Conservation (phyloP, 2,888 invertebrate genomes). For the Phengaris arion region DNA sequence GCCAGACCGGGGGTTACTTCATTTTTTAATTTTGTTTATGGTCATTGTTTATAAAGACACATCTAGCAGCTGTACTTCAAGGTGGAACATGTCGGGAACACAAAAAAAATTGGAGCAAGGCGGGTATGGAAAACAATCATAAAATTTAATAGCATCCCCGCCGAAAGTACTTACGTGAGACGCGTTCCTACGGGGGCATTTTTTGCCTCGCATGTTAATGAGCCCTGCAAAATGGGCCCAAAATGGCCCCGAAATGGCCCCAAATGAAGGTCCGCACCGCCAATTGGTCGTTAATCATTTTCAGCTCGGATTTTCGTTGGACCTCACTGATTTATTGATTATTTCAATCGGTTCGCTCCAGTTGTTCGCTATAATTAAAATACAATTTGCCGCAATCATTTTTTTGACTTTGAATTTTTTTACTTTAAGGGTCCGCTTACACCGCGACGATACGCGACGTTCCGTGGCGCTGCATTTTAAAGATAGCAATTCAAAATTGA, state of each 20-base stretch:
- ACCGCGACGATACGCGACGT: too few species aligned
- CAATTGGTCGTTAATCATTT: conserved; percentile 34
- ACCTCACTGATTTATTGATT: conserved; percentile 27
- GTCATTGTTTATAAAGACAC: conserved; percentile 35
- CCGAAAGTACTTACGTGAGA: conserved; percentile 70
- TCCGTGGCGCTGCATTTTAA: too few species aligned
- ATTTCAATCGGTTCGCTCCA: conserved; percentile 22
- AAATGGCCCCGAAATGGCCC: conserved; percentile 53
- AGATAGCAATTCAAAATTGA: too few species aligned
- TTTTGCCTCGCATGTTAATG: conserved; percentile 58
- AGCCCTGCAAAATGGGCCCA: conserved; percentile 44
- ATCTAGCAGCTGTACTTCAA: conserved; percentile 48
- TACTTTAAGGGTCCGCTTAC: not conserved
- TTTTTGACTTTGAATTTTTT: not conserved
- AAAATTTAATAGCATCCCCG: conserved; percentile 78
- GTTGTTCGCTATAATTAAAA: conserved; percentile 24
- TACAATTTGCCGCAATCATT: conserved; percentile 10
- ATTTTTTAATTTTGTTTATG: too few species aligned
- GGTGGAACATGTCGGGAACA: conserved; percentile 49
- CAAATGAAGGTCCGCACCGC: conserved; percentile 38
- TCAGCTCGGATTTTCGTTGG: conserved; percentile 23
- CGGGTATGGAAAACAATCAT: conserved; percentile 75
- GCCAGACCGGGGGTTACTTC: too few species aligned
- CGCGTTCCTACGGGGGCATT: conserved; percentile 59
- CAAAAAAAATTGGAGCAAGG: conserved; percentile 75